Evolutionary conservation across 2,797 vertebrate genomes (phyloP), one percentile per base, ranked within the genome.

Genomic region (Eospalax fontanierii): DNA sequence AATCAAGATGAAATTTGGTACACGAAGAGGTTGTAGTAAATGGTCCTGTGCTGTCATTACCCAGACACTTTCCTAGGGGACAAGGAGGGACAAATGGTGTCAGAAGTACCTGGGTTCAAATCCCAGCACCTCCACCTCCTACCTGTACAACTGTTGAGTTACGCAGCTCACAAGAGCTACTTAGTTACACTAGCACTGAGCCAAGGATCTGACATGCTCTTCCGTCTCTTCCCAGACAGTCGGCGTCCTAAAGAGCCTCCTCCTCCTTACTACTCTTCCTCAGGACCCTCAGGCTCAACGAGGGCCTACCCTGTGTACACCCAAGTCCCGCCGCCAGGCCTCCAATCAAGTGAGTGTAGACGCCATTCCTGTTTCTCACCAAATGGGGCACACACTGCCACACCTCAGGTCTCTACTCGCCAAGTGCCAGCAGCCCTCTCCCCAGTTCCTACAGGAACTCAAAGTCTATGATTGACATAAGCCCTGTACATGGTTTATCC

Each of bases 211-310:
- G 35, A n/a, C 35, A 70, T 28, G 5, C 21, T n/a, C 38, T 59
- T 22, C 4, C n/a, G 59, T 71, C 40, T 84, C 59, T 63, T 61
- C 46, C 54, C 38, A 94, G 92, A 26, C 2, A 10, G 26, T 24
- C 1, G 1, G 1, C 0, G 0, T 61, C 11, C 50, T 30, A 33
- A 40, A 22, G 63, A 8, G 38, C 5, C 33, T 0, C 66, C 26
- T 4, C 46, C 86, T 16, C 33, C 38, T 6, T 71, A 26, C 21
- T 33, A 30, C 57, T 11, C n/a, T 16, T 11, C 46, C 0, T 0
- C 2, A 7, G 16, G 40, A 66, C 1, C 0, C 24, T 28, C 22
- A 4, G 2, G 2, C 43, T 10, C 11, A 4, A 7, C 65, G 0
- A 12, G 4, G 14, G 19, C 1, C 5, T 46, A 87, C 30, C 12